Percentiles rank a stretch among this genome's conserved stretches.
These are phyloP conservation scores for Caenorhabditis parvicauda DNA, from an alignment of 2,888 invertebrate genomes.

Conservation along the genomic window DNA sequence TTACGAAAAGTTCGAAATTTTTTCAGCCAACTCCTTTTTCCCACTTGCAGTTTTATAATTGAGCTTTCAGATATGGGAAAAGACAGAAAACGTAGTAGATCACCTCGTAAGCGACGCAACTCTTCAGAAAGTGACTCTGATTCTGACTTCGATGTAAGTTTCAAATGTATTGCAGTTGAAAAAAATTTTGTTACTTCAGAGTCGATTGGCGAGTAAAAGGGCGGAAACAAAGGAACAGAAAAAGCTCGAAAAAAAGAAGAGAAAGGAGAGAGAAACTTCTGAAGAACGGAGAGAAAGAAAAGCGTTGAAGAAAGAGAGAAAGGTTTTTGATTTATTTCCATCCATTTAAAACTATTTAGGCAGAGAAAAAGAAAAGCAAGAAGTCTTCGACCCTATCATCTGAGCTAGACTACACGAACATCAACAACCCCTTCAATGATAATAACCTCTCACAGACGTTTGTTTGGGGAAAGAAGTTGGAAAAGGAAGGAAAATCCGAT, in stretches of 20 bases:
- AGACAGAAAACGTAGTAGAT: too few relatives aligned
- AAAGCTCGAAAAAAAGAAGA: slow-evolving; percentile 63
- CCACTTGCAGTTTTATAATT: too few relatives aligned
- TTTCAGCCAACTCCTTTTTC: too few relatives aligned
- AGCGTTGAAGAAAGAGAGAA: slow-evolving; percentile 75
- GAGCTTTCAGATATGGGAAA: too few relatives aligned
- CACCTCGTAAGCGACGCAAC: too few relatives aligned
- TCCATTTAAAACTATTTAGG: slow-evolving; percentile 22
- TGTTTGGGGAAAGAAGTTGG: slow-evolving; percentile 92
- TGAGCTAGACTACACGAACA: slow-evolving; percentile 84
- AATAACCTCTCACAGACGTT: slow-evolving; percentile 89
- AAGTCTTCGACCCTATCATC: slow-evolving; percentile 70
- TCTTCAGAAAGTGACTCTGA: too few relatives aligned
- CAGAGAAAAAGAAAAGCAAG: slow-evolving; percentile 13
- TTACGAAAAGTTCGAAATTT: too few relatives aligned
- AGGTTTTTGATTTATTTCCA: slow-evolving; percentile 63
- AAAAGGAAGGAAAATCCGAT: slow-evolving; percentile 77
- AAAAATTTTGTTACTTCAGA: slow-evolving; percentile 8
- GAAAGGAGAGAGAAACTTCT: slow-evolving; percentile 87
- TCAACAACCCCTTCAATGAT: slow-evolving; percentile 98
- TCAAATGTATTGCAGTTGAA: too few relatives aligned
- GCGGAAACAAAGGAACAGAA: slow-evolving; percentile 34
- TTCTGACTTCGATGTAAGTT: too few relatives aligned
- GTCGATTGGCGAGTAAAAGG: slow-evolving; percentile 5
- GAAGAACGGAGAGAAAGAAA: slow-evolving; percentile 86